Base-by-base conservation (phyloP, 2,113 vertebrate genomes). In the Tympanuchus pallidicinctus region DNA sequence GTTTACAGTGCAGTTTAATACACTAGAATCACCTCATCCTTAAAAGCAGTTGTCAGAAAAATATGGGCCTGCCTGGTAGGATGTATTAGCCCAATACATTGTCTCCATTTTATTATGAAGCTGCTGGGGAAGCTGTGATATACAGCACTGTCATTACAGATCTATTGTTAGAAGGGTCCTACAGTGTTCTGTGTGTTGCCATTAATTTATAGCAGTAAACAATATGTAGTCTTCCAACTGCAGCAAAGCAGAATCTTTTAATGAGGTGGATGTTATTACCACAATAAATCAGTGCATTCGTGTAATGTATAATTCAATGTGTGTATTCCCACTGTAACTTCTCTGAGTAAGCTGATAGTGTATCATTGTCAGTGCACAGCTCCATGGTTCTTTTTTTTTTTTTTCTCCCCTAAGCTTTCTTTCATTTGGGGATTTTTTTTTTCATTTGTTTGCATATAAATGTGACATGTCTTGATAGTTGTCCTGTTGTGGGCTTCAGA, bases 271-370 rank as follows among this genome's bases (percentile, higher is more conserved):
- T 98, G 99, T 99, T 99, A 99, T 99, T 99, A 99, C 98, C 97
- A 98, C 98, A 98, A 99, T 99, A 99, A 99, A 99, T 99, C 99
- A 99, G 99, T 94, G 97, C 98, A 99, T 98, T 98, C 98, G 95
- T 98, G 98, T 99, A 98, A 99, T 99, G 99, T 99, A 99, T 99
- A 99, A 99, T 99, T 99, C 99, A 99, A 98, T 97, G 98, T 99
- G 99, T 99, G 99, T 99, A 99, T 99, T 98, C 98, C 99, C 98
- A 98, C 98, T 98, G 98, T 98, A 98, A 98, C 98, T 98, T 98
- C 98, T 98, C 98, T 98, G 98, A 98, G 98, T 98, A 98, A 99
- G 98, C 98, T 98, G 98, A 98, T 98, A 98, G 98, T 99, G 99
- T 98, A 98, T 99, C 99, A 99, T 98, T 99, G 99, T 99, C 99